Evolutionary conservation across 2,797 vertebrate genomes (phyloP).

Genomic region (Arvicola amphibius): DNA sequence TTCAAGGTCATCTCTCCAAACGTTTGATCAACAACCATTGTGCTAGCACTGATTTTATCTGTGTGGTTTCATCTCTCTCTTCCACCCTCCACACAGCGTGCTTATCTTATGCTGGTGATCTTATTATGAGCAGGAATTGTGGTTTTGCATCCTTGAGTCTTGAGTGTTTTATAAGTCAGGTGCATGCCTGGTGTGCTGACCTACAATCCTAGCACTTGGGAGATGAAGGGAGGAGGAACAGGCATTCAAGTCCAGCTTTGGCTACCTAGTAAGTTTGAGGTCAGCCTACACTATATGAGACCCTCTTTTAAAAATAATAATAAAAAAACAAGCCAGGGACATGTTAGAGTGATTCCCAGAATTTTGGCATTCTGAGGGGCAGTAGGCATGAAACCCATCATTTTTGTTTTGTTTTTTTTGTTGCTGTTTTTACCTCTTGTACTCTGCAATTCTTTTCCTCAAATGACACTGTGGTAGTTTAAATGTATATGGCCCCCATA

Average conservation of each 20-base stretch:
- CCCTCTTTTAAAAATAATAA: neutral
- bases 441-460: neutral
- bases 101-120: neutral
- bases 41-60: neutral
- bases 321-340: neutral
- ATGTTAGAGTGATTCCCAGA: neutral
- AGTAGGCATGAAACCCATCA: neutral
- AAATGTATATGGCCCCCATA: neutral
- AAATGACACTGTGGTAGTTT: neutral
- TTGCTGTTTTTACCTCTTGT: neutral
- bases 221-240: neutral
- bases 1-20: constrained; percentile 1
- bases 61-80: neutral
- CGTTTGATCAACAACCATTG: neutral
- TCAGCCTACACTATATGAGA: neutral
- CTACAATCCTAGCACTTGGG: neutral
- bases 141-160: neutral
- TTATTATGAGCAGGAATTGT: neutral
- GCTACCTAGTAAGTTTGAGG: neutral
- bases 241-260: neutral
- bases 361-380: neutral
- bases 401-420: neutral
- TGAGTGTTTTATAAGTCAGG: neutral
- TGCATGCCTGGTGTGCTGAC: neutral
- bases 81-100: fast-evolving